Conservation (phyloP, 2,113 vertebrate genomes). For the Mandrillus leucophaeus region DNA sequence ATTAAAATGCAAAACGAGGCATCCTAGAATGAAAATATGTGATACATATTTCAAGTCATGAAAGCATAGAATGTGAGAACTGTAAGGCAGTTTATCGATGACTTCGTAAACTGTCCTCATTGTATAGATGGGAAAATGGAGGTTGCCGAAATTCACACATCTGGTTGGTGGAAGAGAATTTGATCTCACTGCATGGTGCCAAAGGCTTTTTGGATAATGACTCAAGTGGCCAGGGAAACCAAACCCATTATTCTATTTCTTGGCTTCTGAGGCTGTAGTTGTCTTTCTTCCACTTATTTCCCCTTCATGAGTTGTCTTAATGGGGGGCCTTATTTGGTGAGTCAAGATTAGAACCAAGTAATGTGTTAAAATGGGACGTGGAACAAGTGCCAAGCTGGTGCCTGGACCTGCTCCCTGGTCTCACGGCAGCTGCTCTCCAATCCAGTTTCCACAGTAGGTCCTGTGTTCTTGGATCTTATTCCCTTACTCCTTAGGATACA, state of each 20-base stretch:
- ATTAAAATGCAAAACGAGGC: constrained; percentile 7
- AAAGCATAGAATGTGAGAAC: background rate
- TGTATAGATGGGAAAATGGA: constrained; percentile 28
- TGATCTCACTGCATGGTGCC: background rate
- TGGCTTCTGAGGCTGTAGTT: background rate
- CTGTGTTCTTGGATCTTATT: background rate
- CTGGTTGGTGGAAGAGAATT: background rate
- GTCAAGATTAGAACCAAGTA: background rate
- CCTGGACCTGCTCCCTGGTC: background rate
- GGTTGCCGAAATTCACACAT: background rate
- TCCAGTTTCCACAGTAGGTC: background rate
- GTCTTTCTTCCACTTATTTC: background rate
- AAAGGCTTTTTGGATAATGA: background rate
- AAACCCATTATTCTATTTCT: background rate
- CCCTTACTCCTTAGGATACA: background rate
- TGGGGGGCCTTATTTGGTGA: background rate
- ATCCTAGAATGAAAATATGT: constrained; percentile 16
- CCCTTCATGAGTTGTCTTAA: background rate
- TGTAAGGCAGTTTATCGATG: background rate
- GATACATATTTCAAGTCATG: background rate
- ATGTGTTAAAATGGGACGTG: background rate
- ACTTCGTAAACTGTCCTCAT: background rate
- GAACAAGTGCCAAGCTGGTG: background rate
- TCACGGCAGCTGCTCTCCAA: background rate
- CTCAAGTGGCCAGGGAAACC: background rate